These are phyloP conservation scores for Orthosia gothica DNA, from an alignment of 2,888 invertebrate genomes.

Conservation along the genomic window DNA sequence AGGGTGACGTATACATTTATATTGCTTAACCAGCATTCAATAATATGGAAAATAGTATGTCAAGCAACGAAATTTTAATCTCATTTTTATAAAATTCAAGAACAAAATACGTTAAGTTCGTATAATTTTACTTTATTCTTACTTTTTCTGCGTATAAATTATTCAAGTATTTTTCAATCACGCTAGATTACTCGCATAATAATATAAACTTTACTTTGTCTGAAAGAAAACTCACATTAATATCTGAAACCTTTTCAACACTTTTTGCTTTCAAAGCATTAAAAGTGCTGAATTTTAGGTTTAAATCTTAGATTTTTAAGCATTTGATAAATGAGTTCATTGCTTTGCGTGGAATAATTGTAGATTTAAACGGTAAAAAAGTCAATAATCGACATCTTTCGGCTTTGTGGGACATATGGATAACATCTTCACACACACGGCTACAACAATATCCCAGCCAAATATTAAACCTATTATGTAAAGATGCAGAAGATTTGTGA, in stretches of 20 bases:
- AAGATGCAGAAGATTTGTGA: no score
- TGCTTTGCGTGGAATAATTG: not conserved
- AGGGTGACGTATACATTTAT: no score
- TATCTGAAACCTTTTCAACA: slow-evolving; percentile 10
- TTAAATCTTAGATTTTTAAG: not conserved
- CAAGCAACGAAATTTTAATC: not conserved
- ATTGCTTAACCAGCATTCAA: not conserved
- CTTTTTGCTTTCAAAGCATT: slow-evolving; percentile 23
- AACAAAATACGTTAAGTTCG: not conserved
- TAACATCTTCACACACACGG: no score
- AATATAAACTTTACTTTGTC: slow-evolving; percentile 5
- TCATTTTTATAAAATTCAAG: not conserved
- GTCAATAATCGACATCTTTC: not conserved
- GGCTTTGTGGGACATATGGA: no score
- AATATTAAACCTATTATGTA: no score
- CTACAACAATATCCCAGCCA: no score
- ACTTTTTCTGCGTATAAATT: not conserved
- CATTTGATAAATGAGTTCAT: not conserved
- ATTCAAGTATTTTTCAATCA: slow-evolving; percentile 10
- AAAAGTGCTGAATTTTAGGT: not conserved
- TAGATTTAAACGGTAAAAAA: no score
- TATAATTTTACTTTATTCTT: not conserved
- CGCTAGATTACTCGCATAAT: slow-evolving; percentile 26
- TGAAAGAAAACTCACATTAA: slow-evolving; percentile 25
- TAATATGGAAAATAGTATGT: not conserved